A percentile compares a stretch with the other conserved stretches of the same genome.
phyloP scores from a whole-genome alignment of 2,797 vertebrate genomes.

The Pseudocheirus occidentalis region DNA sequence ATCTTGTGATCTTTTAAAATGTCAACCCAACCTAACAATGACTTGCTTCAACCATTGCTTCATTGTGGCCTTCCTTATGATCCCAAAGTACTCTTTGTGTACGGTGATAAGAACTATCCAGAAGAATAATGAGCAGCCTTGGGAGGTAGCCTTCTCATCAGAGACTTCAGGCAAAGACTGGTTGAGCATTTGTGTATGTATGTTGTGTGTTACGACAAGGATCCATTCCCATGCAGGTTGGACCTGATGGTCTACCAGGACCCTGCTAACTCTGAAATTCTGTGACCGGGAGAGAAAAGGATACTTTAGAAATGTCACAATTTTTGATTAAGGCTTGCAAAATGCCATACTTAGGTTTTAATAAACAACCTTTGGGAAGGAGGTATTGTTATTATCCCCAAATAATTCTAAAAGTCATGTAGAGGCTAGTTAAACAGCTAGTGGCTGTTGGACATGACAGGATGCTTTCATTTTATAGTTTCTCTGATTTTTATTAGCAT shows the following conservation, averaged over 20 bases:
- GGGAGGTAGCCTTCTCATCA: not conserved
- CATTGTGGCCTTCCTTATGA: not conserved
- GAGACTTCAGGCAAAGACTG: not conserved
- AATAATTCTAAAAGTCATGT: not conserved
- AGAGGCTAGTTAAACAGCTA: not conserved
- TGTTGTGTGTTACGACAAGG: not conserved
- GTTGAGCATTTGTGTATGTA: not conserved
- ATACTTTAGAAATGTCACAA: not conserved
- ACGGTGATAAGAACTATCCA: not conserved
- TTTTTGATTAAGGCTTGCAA: not conserved
- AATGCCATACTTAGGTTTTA: no score
- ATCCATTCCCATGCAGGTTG: not conserved
- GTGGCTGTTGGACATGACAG: not conserved
- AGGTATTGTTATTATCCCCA: no score
- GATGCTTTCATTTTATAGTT: constrained; percentile 10
- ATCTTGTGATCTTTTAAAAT: not conserved
- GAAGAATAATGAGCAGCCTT: not conserved
- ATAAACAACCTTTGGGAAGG: no score
- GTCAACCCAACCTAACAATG: not conserved
- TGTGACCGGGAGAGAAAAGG: not conserved
- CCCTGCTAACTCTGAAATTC: not conserved
- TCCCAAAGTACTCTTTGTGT: not conserved
- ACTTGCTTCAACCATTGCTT: not conserved
- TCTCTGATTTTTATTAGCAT: not conserved
- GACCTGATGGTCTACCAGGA: not conserved